Percentiles rank a stretch among this genome's conserved stretches.
Conservation (phyloP, 2,113 vertebrate genomes). For the Colius striatus region DNA sequence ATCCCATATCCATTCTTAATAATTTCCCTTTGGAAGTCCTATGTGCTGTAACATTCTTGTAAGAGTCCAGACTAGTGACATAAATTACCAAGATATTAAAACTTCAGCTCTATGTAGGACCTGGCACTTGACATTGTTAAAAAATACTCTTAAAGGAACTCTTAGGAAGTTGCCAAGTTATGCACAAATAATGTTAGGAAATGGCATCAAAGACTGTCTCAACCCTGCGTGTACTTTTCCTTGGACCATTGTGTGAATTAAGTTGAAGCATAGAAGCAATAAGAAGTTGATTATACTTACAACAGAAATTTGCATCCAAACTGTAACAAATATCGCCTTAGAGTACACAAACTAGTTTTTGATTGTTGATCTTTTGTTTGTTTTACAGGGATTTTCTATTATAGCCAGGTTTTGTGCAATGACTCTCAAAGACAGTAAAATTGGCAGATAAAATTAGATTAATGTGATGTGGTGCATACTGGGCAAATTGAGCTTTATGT, state of each 20-base stretch:
- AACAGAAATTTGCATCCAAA: background rate
- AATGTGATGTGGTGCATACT: background rate
- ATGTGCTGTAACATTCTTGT: background rate
- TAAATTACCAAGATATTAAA: background rate
- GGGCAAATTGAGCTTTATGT: background rate
- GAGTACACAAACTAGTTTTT: background rate
- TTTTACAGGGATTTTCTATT: background rate
- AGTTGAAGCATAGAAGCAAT: background rate
- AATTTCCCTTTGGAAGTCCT: background rate
- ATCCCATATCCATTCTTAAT: background rate
- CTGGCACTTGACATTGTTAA: background rate
- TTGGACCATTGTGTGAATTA: background rate
- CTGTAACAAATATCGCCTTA: background rate
- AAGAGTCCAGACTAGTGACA: background rate
- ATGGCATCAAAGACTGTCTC: background rate
- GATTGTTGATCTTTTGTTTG: background rate
- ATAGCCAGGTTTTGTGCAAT: background rate
- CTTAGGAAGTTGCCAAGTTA: background rate
- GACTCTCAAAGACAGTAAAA: background rate
- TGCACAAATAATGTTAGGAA: background rate
- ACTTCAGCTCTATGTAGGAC: background rate
- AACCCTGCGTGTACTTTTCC: background rate
- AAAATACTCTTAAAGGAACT: background rate
- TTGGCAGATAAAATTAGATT: background rate
- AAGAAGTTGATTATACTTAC: background rate